Percentiles rank a stretch among this genome's conserved stretches.
Conservation (phyloP, 2,113 vertebrate species). For the Centropus unirufus region DNA sequence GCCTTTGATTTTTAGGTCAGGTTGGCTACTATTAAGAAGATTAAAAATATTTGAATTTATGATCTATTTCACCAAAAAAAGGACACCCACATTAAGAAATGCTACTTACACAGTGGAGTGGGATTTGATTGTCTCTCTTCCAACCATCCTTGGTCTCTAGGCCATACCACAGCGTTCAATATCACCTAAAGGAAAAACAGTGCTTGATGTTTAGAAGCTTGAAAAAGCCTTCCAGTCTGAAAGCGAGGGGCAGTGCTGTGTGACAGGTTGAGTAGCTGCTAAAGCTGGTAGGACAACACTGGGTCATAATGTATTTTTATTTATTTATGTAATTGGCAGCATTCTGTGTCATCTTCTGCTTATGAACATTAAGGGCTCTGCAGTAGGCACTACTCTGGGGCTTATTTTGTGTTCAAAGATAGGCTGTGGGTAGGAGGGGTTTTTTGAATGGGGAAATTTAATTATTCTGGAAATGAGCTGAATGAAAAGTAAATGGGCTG, state of each 20-base stretch:
- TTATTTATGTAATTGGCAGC: neutral
- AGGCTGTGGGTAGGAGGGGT: neutral
- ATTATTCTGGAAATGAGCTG: conserved; percentile 3
- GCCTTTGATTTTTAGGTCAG: conserved; percentile 8
- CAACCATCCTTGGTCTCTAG: neutral
- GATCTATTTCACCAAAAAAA: neutral
- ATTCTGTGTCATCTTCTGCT: neutral
- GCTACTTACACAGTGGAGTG: neutral
- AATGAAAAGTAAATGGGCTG: neutral
- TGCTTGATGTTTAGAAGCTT: neutral
- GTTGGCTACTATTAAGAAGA: conserved; percentile 28
- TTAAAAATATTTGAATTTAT: conserved; percentile 11
- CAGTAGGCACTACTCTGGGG: neutral
- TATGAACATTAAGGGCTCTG: neutral
- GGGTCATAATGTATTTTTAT: neutral
- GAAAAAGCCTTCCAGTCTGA: neutral
- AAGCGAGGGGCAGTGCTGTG: neutral
- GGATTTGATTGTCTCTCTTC: neutral
- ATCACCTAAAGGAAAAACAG: neutral
- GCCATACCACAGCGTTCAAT: rapidly evolving
- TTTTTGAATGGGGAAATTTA: neutral
- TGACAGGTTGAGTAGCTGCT: neutral
- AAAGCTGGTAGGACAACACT: neutral
- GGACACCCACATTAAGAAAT: neutral
- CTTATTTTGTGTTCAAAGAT: neutral